A percentile compares a stretch with the other conserved stretches of the same genome.
phyloP scores from a whole-genome alignment of 2,888 invertebrate species.

The Heteromurus nitidus region DNA sequence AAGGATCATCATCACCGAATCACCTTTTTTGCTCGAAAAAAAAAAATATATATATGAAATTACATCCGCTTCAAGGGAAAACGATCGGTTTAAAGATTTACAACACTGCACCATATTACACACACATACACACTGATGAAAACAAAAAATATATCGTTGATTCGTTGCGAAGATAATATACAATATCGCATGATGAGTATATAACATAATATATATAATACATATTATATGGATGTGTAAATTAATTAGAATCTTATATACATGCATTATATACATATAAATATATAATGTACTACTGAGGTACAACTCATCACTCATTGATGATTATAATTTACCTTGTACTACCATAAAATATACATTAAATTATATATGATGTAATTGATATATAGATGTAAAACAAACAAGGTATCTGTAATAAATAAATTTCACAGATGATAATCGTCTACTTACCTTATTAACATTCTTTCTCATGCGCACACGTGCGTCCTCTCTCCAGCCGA shows the following conservation, averaged over 20 bases:
- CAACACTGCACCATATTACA: constrained; percentile 25
- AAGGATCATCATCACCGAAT: neutral
- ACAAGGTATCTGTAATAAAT: constrained; percentile 66
- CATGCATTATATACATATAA: constrained; percentile 30
- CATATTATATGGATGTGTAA: constrained; percentile 5
- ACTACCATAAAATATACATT: constrained; percentile 53
- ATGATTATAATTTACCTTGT: constrained; percentile 58
- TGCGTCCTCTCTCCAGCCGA: too few species aligned
- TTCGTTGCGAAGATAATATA: constrained; percentile 23
- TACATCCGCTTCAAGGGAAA: neutral
- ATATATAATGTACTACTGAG: constrained; percentile 40
- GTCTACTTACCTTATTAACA: too few species aligned
- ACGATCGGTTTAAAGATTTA: neutral
- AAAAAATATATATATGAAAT: neutral
- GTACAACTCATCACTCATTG: constrained; percentile 58
- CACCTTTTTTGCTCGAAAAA: too few species aligned
- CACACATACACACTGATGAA: constrained; percentile 32
- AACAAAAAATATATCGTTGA: constrained; percentile 22
- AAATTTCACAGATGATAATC: constrained; percentile 62
- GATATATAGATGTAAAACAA: constrained; percentile 64
- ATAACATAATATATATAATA: constrained; percentile 25
- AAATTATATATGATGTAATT: constrained; percentile 32
- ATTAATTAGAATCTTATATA: constrained; percentile 31
- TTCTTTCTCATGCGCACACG: too few species aligned
- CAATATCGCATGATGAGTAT: constrained; percentile 35